Evolutionary conservation across 2,888 invertebrate species (phyloP).

Genomic region (Leptopilina syphax): DNA sequence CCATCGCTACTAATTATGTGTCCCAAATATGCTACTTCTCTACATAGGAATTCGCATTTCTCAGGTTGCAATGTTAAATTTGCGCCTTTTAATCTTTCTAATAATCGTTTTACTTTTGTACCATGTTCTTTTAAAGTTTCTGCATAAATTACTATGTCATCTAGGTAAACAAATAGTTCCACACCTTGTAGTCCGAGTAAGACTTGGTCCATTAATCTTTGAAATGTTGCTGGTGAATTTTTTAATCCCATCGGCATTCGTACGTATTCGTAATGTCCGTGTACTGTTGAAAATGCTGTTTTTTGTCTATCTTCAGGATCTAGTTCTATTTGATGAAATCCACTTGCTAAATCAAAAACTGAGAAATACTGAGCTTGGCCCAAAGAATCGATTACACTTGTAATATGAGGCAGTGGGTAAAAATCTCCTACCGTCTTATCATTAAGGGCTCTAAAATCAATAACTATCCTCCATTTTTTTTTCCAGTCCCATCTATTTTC

Average conservation of each 20-base stretch:
- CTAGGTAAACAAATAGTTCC: constrained; percentile 58
- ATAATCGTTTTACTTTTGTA: constrained; percentile 52
- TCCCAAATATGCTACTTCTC: neutral
- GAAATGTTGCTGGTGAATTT: constrained; percentile 54
- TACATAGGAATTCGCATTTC: constrained; percentile 56
- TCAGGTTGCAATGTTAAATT: constrained; percentile 62
- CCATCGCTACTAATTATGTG: neutral
- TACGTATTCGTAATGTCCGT: constrained; percentile 62
- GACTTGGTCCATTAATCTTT: constrained; percentile 55
- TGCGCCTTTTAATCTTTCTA: constrained; percentile 54
- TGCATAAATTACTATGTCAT: constrained; percentile 62
- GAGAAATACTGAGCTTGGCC: constrained; percentile 55
- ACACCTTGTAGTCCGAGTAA: constrained; percentile 54
- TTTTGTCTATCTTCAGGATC: constrained; percentile 7
- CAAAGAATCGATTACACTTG: constrained; percentile 57
- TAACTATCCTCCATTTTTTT: no score
- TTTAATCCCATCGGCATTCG: constrained; percentile 62
- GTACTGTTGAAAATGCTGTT: constrained; percentile 59
- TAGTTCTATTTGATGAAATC: constrained; percentile 54
- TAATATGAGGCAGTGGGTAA: no score
- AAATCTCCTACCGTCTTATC: no score
- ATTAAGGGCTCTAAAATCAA: no score
- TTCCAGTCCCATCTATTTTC: no score
- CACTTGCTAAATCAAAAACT: constrained; percentile 53
- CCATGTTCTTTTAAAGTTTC: constrained; percentile 58